phyloP scores from a whole-genome alignment of 2,113 vertebrate genomes.

The Verasper variegatus region DNA sequence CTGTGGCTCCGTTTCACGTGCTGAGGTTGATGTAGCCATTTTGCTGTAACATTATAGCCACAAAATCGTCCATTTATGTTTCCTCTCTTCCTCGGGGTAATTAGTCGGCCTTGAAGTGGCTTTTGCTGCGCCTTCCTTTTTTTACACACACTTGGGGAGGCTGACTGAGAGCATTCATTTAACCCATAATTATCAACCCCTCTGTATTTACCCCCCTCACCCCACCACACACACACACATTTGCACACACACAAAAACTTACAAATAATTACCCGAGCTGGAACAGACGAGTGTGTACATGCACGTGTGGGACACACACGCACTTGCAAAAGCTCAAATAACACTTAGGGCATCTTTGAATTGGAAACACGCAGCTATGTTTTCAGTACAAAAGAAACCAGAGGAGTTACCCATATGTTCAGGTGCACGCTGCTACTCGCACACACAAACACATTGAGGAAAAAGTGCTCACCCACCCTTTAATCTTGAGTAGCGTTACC shows the following conservation, averaged over 20 bases:
- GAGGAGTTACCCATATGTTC: conserved; percentile 27
- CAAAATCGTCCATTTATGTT: conserved; percentile 76
- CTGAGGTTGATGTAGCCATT: conserved; percentile 69
- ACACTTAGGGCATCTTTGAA: conserved; percentile 32
- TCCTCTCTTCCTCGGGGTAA: conserved; percentile 79
- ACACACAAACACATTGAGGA: conserved; percentile 16
- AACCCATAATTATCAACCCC: conserved; percentile 81
- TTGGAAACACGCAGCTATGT: conserved; percentile 38
- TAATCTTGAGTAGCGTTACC: conserved; percentile 55
- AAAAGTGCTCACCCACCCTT: conserved; percentile 44
- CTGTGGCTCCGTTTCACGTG: conserved; percentile 68
- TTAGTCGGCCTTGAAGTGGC: conserved; percentile 83
- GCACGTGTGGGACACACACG: conserved; percentile 38
- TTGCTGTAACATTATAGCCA: conserved; percentile 72
- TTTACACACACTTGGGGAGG: conserved; percentile 75
- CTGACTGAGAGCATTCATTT: conserved; percentile 77
- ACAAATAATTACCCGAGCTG: conserved; percentile 72
- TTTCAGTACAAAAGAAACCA: conserved; percentile 11
- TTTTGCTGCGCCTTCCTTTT: conserved; percentile 75
- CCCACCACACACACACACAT: conserved; percentile 39
- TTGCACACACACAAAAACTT: conserved; percentile 42
- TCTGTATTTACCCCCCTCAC: conserved; percentile 70
- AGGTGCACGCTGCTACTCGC: conserved; percentile 22
- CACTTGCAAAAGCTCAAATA: conserved; percentile 20
- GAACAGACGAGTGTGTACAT: conserved; percentile 51